Base-by-base conservation (phyloP, 2,888 invertebrate species). In the Drosophila putrida region DNA sequence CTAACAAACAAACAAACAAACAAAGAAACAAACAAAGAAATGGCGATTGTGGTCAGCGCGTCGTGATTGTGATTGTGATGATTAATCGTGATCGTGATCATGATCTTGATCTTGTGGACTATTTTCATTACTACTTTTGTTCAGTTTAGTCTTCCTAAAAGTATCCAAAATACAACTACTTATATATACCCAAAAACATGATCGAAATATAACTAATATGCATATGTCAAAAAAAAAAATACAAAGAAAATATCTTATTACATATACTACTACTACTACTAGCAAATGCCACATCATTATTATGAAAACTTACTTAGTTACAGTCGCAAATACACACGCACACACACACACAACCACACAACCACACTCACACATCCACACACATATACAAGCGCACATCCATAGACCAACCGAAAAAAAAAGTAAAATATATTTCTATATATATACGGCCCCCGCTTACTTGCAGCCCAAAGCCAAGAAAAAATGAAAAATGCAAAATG, bases 111-210 rank as follows among this genome's bases (percentile, higher is more conserved):
- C 68, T 70, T 77, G 87, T 84, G 81, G 87, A 78, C 86, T 80
- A 71, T 83, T 83, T 83, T 83, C 83, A 83, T 83, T 83, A 83
- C 83, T 83, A 84, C 83, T 87, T 83, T 83, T 82, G 84, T 87
- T 83, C 87, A 83, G 82, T 87, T 87, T 83, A 84, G 83, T 83
- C 69, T 79, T 69, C 69, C 82, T 68, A 11, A 59, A 66, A 63
- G 53, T 39, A 65, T 50, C 44, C 33, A 51, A 62, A 51, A 73
- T 28, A 57, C 57, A 46, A 59, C n/a, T 54, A 53, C 33, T 33
- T 57, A 64, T 10, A 39, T 27, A 53, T 25, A 57, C 63, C 55
- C 20, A 20, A 20, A 20, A 60, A 57, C 65, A 55, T 61, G 46
- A 68, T 73, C 61, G 68, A 75, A 74, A 63, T 74, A 78, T 59